A percentile compares a stretch with the other conserved stretches of the same genome.
Evolutionary conservation across 2,797 vertebrate species (phyloP).

Genomic region (Spatula clypeata): DNA sequence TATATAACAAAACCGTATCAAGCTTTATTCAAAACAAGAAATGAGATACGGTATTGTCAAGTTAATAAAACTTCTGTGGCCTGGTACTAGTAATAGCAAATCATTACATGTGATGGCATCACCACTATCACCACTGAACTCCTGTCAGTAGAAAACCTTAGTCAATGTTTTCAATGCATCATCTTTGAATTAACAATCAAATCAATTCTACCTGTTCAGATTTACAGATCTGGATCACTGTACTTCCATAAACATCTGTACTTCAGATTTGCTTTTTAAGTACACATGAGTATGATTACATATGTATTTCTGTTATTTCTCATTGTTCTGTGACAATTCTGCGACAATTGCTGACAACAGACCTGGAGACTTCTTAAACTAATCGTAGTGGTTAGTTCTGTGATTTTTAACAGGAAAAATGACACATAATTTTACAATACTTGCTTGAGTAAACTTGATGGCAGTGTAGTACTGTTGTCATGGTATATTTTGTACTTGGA

Average conservation of each 20-base stretch:
- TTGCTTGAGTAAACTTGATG: background rate
- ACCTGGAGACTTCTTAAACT: background rate
- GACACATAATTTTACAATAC: background rate
- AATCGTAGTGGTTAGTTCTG: background rate
- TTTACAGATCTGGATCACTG: background rate
- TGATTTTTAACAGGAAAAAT: background rate
- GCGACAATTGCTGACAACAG: background rate
- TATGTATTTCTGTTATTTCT: background rate
- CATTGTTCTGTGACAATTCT: background rate
- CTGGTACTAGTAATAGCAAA: background rate
- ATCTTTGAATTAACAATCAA: background rate
- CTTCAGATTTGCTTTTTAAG: background rate
- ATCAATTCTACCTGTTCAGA: background rate
- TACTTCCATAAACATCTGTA: background rate
- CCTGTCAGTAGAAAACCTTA: background rate
- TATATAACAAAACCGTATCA: background rate
- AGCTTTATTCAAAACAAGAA: background rate
- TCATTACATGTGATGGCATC: background rate
- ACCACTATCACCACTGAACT: background rate
- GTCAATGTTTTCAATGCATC: fast-evolving
- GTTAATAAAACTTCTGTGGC: background rate
- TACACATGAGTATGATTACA: background rate
- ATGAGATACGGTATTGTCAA: background rate
- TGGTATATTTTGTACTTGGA: background rate
- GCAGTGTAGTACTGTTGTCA: fast-evolving